Percentiles rank a stretch among this genome's conserved stretches.
phyloP scores from a whole-genome alignment of 2,113 vertebrate genomes.

The Panthera tigris region DNA sequence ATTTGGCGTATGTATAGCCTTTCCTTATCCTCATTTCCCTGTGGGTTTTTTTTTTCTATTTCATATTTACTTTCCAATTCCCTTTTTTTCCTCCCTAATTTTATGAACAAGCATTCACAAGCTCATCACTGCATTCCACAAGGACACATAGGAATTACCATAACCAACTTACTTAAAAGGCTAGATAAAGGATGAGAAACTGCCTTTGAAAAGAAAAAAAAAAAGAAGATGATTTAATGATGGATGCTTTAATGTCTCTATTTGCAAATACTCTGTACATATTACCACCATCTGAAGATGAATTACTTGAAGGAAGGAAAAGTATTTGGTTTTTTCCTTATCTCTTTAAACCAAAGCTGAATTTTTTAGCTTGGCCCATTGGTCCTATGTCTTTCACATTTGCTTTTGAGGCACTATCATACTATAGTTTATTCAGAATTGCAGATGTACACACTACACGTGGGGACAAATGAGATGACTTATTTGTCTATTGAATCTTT shows the following conservation, averaged over 20 bases:
- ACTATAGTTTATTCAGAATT: conserved; percentile 72
- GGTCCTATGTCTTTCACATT: conserved; percentile 65
- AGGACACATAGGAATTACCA: conserved; percentile 61
- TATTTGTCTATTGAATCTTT: conserved; percentile 78
- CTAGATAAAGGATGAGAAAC: conserved; percentile 70
- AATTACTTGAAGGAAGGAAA: conserved; percentile 69
- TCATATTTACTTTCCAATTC: conserved; percentile 74
- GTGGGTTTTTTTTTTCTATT: conserved; percentile 23
- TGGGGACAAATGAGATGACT: conserved; percentile 75
- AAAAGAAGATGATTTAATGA: conserved; percentile 72
- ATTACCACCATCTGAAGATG: conserved; percentile 63
- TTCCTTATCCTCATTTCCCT: conserved; percentile 53
- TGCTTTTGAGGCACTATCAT: conserved; percentile 69
- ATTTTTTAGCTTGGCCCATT: conserved; percentile 66
- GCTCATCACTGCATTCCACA: conserved; percentile 71
- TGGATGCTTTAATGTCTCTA: conserved; percentile 64
- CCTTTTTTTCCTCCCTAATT: conserved; percentile 57
- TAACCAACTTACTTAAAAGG: conserved; percentile 77
- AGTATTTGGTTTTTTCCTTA: conserved; percentile 48
- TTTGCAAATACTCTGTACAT: conserved; percentile 68
- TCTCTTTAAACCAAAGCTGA: conserved; percentile 69
- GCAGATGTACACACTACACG: conserved; percentile 71
- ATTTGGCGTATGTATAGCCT: neutral
- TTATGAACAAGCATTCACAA: conserved; percentile 65
- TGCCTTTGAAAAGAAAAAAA: conserved; percentile 76